A percentile compares a stretch with the other conserved stretches of the same genome.
phyloP scores from a whole-genome alignment of 2,888 invertebrate genomes.

The Matsumyia berberina region DNA sequence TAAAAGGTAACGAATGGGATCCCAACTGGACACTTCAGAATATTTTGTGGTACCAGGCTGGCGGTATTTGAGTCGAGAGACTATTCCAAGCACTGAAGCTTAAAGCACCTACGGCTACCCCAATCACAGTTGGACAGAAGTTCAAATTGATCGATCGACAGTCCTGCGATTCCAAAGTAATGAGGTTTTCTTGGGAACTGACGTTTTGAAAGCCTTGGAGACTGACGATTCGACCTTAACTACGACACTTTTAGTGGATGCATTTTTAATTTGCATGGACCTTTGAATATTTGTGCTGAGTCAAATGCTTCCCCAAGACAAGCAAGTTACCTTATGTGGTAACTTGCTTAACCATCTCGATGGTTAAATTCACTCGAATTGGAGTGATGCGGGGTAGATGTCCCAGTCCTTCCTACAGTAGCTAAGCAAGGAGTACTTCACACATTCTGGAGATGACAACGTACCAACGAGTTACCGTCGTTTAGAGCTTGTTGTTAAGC shows the following conservation, averaged over 20 bases:
- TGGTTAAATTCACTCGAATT: conserved; percentile 83
- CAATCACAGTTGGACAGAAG: conserved; percentile 86
- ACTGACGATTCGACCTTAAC: conserved; percentile 85
- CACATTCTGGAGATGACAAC: conserved; percentile 62
- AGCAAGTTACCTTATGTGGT: conserved; percentile 86
- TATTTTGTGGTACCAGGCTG: conserved; percentile 85
- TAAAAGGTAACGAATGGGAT: conserved; percentile 86
- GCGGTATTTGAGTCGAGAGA: conserved; percentile 80
- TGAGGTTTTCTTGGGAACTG: conserved; percentile 81
- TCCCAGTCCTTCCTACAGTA: conserved; percentile 61
- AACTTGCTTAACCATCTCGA: conserved; percentile 82
- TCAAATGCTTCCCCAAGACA: conserved; percentile 87
- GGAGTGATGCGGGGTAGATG: conserved; percentile 80
- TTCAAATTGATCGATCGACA: conserved; percentile 85
- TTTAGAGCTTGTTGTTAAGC: conserved; percentile 81
- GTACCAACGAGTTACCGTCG: conserved; percentile 78
- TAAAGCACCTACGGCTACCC: conserved; percentile 86
- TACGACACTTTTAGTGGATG: conserved; percentile 85
- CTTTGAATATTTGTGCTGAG: conserved; percentile 85
- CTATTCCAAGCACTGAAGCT: conserved; percentile 85
- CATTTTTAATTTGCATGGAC: conserved; percentile 86
- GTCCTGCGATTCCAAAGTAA: conserved; percentile 86
- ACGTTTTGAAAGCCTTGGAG: conserved; percentile 84
- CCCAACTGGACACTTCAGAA: conserved; percentile 86
- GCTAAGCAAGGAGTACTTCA: conserved; percentile 77